Base-by-base conservation (phyloP, 2,113 vertebrate species). In the Ondatra zibethicus region DNA sequence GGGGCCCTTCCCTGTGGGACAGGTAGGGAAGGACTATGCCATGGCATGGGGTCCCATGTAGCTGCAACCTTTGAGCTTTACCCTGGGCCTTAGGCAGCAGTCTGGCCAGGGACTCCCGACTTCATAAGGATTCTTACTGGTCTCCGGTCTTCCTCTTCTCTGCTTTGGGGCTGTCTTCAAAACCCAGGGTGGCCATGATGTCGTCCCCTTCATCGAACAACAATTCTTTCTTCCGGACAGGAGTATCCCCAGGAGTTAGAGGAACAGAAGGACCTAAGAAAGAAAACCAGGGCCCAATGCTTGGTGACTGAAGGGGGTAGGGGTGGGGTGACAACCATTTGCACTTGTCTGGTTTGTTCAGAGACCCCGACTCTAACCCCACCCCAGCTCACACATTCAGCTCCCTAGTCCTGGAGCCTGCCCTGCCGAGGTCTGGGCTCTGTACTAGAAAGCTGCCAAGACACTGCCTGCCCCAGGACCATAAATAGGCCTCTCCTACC, bases 101-200 rank as follows among this genome's bases (percentile, higher is more conserved):
- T 36, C 68, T 17, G 23, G 27, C 45, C 82, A 33, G 75, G 50
- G 50, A 13, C 39, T 66, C 73, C 87, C 72, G 1, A 10, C 23
- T 7, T 66, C 65, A 31, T 0, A 31, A 29, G 36, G 65, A n/a
- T 21, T 10, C 98, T 98, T 98, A 98, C 98, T 97, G 96, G 77
- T 97, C 81, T 9, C 68, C 89, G 2, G 58, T 90, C 58, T 70
- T 96, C 92, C 92, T 97, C 90, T 80, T 92, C 33, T 97, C 98
- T 92, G 97, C 97, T 94, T 97, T 98, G 0, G 97, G 98, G 88
- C 96, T 93, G 19, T 98, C 97, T 29, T 96, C 99, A 95, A 99
- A 99, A 45, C 99, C 99, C 16, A 99, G 98, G 0, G 98, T 95
- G 14, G 99, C 98, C 98, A 99, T 99, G 36, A 99, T 88, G 94